Evolutionary conservation across 2,113 vertebrate species (phyloP), one percentile per base, ranked within the genome.

Genomic region (Ptychochromis oligacanthus): DNA sequence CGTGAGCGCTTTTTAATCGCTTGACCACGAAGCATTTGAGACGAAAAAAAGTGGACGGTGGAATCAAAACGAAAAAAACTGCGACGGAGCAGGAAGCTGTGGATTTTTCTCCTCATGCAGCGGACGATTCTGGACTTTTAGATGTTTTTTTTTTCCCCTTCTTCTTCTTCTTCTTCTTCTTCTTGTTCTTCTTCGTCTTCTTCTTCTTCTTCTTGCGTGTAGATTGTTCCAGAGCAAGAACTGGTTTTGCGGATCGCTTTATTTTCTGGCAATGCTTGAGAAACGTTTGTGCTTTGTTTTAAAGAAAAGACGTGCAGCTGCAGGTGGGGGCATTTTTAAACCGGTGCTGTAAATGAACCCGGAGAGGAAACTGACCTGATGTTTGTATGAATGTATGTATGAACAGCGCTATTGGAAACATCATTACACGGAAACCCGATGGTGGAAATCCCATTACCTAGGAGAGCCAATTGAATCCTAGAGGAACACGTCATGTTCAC

Each of bases 401-500:
- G 93, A 93, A 96, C 97, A 94, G 95, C 95, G 95, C 86, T 95
- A 95, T 94, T 95, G 93, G 97, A 97, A 97, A 96, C 97, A 97
- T 97, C 97, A 97, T 96, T 97, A 97, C 97, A 97, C 96, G 97
- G 96, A 97, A 98, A 97, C 97, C 96, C 95, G 95, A 96, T 95
- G 96, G 97, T 98, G 97, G 96, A 95, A 96, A 94, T 97, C 96
- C 96, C 96, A 96, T 92, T 82, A 85, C 93, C 92, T 92, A 89
- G 87, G 89, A 94, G 85, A 88, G 82, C 82, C 88, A 88, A 79
- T 88, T 88, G 26, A 79, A 80, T 88, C 87, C 82, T 85, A 54
- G 74, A 90, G 86, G 84, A 91, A 90, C 76, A 85, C 75, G 86
- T 93, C 88, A 87, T 88, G 91, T 80, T 90, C 82, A 88, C 91